phyloP scores from a whole-genome alignment of 2,113 vertebrate genomes.

The Sinocyclocheilus anophthalmus region DNA sequence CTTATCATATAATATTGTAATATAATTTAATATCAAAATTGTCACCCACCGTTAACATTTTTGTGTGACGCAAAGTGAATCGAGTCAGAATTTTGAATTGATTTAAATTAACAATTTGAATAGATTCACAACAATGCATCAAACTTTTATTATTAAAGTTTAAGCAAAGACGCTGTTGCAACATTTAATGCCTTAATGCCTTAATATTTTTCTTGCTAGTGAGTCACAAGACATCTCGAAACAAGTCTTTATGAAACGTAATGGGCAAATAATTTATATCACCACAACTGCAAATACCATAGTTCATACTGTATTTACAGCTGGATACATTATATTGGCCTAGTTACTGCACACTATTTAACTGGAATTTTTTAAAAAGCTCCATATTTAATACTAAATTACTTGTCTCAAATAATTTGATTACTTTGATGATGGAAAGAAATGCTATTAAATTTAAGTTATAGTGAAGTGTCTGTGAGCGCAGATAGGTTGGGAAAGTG shows the following conservation, averaged over 20 bases:
- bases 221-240: neutral
- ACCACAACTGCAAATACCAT: neutral
- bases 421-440: neutral
- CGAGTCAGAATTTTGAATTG: neutral
- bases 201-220: neutral
- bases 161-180: neutral
- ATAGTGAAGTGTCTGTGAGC: neutral
- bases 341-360: neutral
- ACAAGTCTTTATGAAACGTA: neutral
- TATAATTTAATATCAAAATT: neutral
- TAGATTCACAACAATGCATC: neutral
- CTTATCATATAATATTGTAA: neutral
- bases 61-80: neutral
- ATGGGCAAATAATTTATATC: neutral
- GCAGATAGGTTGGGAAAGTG: constrained; percentile 1
- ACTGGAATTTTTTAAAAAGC: neutral
- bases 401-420: neutral
- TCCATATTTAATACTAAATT: neutral
- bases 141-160: neutral
- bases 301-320: neutral
- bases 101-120: neutral
- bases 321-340: neutral
- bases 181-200: neutral
- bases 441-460: neutral
- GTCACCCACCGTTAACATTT: neutral